Conservation (phyloP, 2,113 vertebrate genomes). For the Cyprinodon variegatus region DNA sequence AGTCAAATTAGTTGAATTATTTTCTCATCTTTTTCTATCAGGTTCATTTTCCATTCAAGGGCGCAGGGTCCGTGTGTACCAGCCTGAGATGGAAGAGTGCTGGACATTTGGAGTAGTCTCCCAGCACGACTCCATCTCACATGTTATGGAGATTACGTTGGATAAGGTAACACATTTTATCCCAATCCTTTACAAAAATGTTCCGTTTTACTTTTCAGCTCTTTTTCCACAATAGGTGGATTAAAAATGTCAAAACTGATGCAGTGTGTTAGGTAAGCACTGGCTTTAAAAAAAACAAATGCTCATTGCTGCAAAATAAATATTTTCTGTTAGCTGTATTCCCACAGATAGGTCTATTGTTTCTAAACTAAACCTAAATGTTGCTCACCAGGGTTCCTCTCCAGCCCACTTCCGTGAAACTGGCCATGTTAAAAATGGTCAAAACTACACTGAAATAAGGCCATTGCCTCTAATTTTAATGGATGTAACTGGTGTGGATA, state of each 20-base stretch:
- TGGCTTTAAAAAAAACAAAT: background rate
- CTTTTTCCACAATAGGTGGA: background rate
- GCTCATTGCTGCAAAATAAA: background rate
- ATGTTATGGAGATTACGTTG: slow-evolving; percentile 94
- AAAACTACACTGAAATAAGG: no score
- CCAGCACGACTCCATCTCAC: slow-evolving; percentile 90
- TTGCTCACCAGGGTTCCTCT: no score
- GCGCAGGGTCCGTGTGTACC: slow-evolving; percentile 93
- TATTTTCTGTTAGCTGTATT: background rate
- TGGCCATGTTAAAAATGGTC: no score
- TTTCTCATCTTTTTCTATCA: slow-evolving; percentile 46
- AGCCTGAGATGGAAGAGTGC: slow-evolving; percentile 91
- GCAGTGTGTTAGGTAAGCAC: background rate
- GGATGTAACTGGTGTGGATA: no score
- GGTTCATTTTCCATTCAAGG: slow-evolving; percentile 94
- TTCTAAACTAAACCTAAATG: no score
- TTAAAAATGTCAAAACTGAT: background rate
- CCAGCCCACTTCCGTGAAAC: no score
- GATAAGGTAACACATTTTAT: slow-evolving; percentile 82
- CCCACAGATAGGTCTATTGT: no score
- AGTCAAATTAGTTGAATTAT: background rate
- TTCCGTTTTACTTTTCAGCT: no score
- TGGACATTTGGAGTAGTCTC: slow-evolving; percentile 91
- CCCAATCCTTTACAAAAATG: background rate
- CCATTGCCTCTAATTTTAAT: no score